These are phyloP conservation scores for Epistrophella euchroma DNA, from an alignment of 2,888 invertebrate species.

Conservation along the genomic window DNA sequence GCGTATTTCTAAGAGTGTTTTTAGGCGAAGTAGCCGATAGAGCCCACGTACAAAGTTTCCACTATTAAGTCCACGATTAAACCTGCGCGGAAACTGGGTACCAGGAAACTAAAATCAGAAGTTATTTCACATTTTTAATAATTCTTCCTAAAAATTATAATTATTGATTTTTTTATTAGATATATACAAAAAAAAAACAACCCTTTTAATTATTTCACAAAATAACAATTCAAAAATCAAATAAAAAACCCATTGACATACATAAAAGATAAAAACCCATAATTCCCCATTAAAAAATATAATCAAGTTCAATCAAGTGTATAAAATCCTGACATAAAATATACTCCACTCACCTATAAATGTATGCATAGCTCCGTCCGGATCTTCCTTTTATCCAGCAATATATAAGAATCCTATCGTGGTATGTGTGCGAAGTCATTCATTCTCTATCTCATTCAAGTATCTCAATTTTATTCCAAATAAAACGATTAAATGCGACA, in stretches of 20 bases:
- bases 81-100: too few relatives aligned
- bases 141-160: neutral
- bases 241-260: conserved; percentile 65
- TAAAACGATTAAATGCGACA: conserved; percentile 35
- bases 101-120: too few relatives aligned
- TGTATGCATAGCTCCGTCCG: conserved; percentile 3
- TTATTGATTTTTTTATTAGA: neutral
- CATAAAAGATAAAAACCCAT: conserved; percentile 47
- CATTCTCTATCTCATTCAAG: conserved; percentile 28
- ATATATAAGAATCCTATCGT: neutral
- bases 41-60: too few relatives aligned
- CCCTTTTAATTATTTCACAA: neutral
- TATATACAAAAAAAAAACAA: too few relatives aligned
- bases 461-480: conserved; percentile 33
- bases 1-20: too few relatives aligned
- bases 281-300: conserved; percentile 38
- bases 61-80: too few relatives aligned
- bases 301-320: conserved; percentile 57
- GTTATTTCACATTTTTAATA: too few relatives aligned
- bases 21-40: too few relatives aligned
- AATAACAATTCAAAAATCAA: conserved; percentile 22
- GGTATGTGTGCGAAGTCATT: conserved; percentile 2
- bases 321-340: conserved; percentile 25
- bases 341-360: neutral
- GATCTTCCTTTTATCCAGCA: conserved; percentile 9